A percentile compares a stretch with the other conserved stretches of the same genome.
phyloP scores from a whole-genome alignment of 2,888 invertebrate genomes.

The Meiosimyza decipiens region DNA sequence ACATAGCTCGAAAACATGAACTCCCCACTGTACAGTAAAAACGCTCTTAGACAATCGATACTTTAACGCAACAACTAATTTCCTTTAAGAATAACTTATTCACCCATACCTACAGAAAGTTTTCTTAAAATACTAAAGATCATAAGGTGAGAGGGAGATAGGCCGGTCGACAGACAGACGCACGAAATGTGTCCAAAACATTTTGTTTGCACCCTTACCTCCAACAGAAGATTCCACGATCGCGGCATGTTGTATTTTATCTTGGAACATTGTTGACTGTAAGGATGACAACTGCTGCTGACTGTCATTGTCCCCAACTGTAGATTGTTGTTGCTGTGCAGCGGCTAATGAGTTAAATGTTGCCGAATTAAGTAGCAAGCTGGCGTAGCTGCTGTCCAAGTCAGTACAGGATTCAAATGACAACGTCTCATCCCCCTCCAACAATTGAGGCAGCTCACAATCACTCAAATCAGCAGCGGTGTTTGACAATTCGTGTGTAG shows the following conservation, averaged over 20 bases:
- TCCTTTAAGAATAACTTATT: too few relatives aligned
- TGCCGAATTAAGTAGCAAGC: slow-evolving; percentile 73
- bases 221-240: slow-evolving; percentile 40
- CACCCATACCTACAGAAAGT: too few relatives aligned
- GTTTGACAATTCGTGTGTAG: slow-evolving; percentile 42
- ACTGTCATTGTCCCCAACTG: slow-evolving; percentile 32
- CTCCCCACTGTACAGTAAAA: too few relatives aligned
- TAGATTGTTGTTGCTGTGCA: slow-evolving; percentile 37
- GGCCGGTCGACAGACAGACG: too few relatives aligned
- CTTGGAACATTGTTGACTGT: slow-evolving; percentile 64
- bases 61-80: too few relatives aligned
- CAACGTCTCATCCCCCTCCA: slow-evolving; percentile 76
- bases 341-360: slow-evolving; percentile 49
- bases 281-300: slow-evolving; percentile 67
- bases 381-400: slow-evolving; percentile 76
- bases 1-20: too few relatives aligned
- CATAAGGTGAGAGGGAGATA: too few relatives aligned
- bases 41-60: too few relatives aligned
- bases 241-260: slow-evolving; percentile 54
- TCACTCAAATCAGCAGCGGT: slow-evolving; percentile 72
- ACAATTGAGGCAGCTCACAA: slow-evolving; percentile 75
- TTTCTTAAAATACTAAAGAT: too few relatives aligned
- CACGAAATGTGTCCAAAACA: too few relatives aligned
- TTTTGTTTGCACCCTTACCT: slow-evolving; percentile 2
- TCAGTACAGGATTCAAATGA: slow-evolving; percentile 69